phyloP scores from a whole-genome alignment of 2,888 invertebrate species.

The Epinotia demarniana region DNA sequence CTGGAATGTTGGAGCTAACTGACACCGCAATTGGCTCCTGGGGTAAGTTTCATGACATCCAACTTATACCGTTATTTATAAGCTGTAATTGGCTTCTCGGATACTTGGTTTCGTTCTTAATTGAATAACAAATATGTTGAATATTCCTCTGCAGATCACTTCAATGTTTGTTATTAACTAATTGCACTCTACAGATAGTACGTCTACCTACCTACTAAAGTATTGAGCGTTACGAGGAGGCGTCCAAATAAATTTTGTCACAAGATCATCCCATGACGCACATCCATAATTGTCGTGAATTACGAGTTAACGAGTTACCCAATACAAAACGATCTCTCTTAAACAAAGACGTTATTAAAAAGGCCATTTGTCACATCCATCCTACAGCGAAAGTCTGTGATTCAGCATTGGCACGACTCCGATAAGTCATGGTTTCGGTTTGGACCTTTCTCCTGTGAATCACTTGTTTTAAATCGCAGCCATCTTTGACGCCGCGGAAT shows the following conservation, averaged over 20 bases:
- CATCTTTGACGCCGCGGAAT: conserved; percentile 33
- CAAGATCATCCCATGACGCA: conserved; percentile 1
- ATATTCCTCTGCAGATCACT: neutral
- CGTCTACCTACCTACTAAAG: neutral
- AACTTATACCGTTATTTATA: conserved; percentile 47
- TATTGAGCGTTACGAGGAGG: neutral
- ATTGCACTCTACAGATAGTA: neutral
- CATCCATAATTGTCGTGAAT: conserved; percentile 6
- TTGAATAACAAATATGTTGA: conserved; percentile 12
- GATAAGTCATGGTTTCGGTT: conserved; percentile 56
- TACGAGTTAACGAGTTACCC: conserved; percentile 23
- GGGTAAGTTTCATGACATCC: conserved; percentile 59
- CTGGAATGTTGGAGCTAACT: conserved; percentile 57
- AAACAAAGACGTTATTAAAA: conserved; percentile 45
- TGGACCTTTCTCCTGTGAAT: conserved; percentile 58
- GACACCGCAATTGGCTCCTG: conserved; percentile 60
- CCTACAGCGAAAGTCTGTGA: conserved; percentile 58
- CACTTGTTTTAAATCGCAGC: conserved; percentile 49
- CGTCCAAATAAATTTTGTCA: conserved; percentile 7
- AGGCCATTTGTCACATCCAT: conserved; percentile 53
- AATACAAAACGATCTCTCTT: conserved; percentile 18
- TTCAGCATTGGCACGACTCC: conserved; percentile 54
- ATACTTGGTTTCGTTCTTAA: conserved; percentile 8
- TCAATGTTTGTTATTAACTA: neutral
- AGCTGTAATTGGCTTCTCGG: conserved; percentile 30